phyloP scores from a whole-genome alignment of 1,140 invertebrate genomes.

The Tetramorium alpestre region DNA sequence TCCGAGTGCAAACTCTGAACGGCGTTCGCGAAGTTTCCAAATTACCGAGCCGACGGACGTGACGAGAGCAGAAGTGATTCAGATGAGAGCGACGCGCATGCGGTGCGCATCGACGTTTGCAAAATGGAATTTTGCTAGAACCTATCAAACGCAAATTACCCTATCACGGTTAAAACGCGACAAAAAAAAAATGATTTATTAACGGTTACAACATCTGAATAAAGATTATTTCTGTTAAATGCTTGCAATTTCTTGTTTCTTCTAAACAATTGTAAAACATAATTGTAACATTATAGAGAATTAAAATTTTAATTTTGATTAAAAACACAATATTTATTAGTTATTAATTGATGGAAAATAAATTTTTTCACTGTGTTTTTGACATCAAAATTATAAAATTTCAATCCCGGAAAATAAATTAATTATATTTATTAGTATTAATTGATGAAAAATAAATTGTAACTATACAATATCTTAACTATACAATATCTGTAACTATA shows the following conservation, averaged over 20 bases:
- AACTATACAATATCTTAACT: no score
- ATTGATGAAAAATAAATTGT: not conserved
- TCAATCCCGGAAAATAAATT: no score
- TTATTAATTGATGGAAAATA: not conserved
- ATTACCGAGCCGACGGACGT: conserved; percentile 33
- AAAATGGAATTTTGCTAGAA: conserved; percentile 19
- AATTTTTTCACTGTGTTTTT: not conserved
- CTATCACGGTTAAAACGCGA: not conserved
- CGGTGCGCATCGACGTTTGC: not conserved
- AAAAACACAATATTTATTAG: not conserved
- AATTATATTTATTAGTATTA: no score
- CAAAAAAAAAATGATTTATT: not conserved
- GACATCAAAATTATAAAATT: no score
- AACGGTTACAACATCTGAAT: not conserved
- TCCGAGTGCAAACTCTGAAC: conserved; percentile 23
- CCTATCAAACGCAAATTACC: not conserved
- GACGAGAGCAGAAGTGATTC: conserved; percentile 48
- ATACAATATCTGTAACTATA: no score
- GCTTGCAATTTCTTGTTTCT: not conserved
- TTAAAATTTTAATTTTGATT: not conserved
- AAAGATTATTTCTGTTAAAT: not conserved
- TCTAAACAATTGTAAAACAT: no score
- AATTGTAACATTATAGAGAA: not conserved
- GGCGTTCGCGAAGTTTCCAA: conserved; percentile 40
- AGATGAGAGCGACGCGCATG: not conserved